Evolutionary conservation across 2,113 vertebrate species (phyloP).

Genomic region (Gymnorhina tibicen): DNA sequence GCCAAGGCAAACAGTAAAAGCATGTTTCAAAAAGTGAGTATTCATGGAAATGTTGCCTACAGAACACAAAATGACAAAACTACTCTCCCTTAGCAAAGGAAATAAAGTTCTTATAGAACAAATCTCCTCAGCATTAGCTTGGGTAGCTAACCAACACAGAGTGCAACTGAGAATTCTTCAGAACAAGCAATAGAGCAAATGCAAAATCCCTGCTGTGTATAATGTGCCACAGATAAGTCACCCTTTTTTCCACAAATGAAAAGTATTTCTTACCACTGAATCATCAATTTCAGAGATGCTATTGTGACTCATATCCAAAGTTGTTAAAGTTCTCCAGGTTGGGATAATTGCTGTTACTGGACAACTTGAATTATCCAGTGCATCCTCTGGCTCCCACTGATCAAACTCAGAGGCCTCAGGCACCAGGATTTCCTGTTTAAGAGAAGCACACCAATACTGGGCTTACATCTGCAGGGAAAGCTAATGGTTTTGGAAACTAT

Average conservation of each 20-base stretch:
- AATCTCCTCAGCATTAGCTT: neutral
- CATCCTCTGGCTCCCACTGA: slow-evolving; percentile 91
- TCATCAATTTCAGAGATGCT: slow-evolving; percentile 84
- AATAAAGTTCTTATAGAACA: neutral
- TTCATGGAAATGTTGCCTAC: neutral
- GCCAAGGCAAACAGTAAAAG: neutral
- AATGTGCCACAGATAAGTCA: neutral
- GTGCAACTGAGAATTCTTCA: neutral
- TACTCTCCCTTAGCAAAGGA: neutral
- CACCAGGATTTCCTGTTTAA: slow-evolving; percentile 85
- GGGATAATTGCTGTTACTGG: slow-evolving; percentile 90
- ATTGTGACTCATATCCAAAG: slow-evolving; percentile 96
- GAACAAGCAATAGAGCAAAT: neutral
- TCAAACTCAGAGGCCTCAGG: slow-evolving; percentile 92
- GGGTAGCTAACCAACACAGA: neutral
- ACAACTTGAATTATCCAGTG: slow-evolving; percentile 63
- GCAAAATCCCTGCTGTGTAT: neutral
- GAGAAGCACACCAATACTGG: neutral
- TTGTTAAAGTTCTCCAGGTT: slow-evolving; percentile 88
- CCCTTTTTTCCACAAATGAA: neutral
- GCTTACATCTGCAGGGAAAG: neutral
- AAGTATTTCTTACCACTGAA: slow-evolving; percentile 84
- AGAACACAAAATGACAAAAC: neutral
- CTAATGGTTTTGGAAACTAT: neutral
- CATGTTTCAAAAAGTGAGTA: neutral